Conservation (phyloP, 2,797 vertebrate genomes). For the Heliangelus exortis region DNA sequence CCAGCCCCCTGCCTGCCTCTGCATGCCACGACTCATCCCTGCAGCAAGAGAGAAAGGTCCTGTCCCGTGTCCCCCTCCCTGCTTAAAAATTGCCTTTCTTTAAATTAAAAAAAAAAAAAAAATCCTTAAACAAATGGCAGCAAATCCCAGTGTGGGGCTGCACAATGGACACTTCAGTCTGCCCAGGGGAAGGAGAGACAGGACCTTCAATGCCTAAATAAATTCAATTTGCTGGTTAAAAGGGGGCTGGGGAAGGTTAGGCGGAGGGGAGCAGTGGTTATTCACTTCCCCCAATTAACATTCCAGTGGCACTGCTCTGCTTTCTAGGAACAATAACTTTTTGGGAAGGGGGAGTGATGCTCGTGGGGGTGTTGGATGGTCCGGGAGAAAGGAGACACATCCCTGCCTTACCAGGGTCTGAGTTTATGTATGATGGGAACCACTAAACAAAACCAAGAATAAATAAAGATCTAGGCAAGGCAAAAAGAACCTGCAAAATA, state of each 20-base stretch:
- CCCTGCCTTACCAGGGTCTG: neutral
- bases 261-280: conserved; percentile 28
- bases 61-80: neutral
- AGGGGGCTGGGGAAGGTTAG: conserved; percentile 62
- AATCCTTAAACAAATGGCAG: conserved; percentile 36
- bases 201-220: conserved; percentile 58
- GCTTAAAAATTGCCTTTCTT: conserved; percentile 14
- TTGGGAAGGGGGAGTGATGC: neutral
- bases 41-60: neutral
- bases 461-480: neutral
- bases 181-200: neutral
- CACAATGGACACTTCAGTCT: conserved; percentile 55
- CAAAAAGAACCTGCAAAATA: neutral
- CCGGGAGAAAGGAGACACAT: conserved; percentile 14
- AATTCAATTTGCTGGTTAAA: conserved; percentile 63
- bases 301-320: conserved; percentile 52
- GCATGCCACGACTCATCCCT: neutral
- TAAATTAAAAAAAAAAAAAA: neutral
- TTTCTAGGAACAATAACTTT: conserved; percentile 64
- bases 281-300: conserved; percentile 74
- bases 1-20: neutral
- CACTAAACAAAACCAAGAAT: neutral
- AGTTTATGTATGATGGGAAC: neutral
- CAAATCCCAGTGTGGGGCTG: conserved; percentile 3
- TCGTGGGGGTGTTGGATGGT: neutral